Percentiles rank a stretch among this genome's conserved stretches.
Conservation (phyloP, 2,113 vertebrate species). For the Solea solea region DNA sequence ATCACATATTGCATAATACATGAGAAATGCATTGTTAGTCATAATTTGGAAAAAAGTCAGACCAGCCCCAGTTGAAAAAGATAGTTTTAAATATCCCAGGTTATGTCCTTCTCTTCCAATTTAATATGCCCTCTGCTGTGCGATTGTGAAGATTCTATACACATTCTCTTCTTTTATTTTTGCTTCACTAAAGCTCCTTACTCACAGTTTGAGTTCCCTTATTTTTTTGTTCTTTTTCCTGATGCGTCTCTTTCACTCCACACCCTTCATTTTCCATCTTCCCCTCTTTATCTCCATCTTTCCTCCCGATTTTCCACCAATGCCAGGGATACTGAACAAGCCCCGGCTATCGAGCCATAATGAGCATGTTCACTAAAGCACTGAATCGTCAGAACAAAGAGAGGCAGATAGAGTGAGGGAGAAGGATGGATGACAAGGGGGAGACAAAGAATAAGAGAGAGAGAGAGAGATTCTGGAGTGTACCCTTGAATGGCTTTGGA, state of each 20-base stretch:
- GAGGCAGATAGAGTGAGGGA: slow-evolving; percentile 36
- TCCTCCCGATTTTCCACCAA: slow-evolving; percentile 41
- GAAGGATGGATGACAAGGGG: slow-evolving; percentile 54
- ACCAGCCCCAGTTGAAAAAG: neutral
- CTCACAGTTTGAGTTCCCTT: slow-evolving; percentile 34
- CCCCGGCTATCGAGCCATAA: slow-evolving; percentile 58
- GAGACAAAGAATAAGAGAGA: slow-evolving; percentile 29
- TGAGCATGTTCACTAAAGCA: slow-evolving; percentile 67
- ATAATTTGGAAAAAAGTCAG: neutral
- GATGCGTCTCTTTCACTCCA: slow-evolving; percentile 24
- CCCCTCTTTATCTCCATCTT: slow-evolving; percentile 40
- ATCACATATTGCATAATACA: neutral
- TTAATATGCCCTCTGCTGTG: slow-evolving; percentile 27
- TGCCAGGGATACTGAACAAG: slow-evolving; percentile 47
- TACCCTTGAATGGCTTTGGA: slow-evolving; percentile 70
- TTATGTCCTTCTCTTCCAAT: slow-evolving; percentile 28
- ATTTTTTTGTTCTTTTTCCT: slow-evolving; percentile 18
- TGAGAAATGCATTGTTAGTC: neutral
- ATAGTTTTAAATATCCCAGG: neutral
- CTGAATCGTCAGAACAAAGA: slow-evolving; percentile 71
- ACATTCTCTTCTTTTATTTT: slow-evolving; percentile 23
- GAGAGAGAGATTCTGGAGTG: slow-evolving; percentile 53
- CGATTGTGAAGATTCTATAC: slow-evolving; percentile 4
- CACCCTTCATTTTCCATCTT: slow-evolving; percentile 7
- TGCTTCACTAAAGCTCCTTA: slow-evolving; percentile 49